phyloP scores from a whole-genome alignment of 2,888 invertebrate genomes.

The Helleia helle region DNA sequence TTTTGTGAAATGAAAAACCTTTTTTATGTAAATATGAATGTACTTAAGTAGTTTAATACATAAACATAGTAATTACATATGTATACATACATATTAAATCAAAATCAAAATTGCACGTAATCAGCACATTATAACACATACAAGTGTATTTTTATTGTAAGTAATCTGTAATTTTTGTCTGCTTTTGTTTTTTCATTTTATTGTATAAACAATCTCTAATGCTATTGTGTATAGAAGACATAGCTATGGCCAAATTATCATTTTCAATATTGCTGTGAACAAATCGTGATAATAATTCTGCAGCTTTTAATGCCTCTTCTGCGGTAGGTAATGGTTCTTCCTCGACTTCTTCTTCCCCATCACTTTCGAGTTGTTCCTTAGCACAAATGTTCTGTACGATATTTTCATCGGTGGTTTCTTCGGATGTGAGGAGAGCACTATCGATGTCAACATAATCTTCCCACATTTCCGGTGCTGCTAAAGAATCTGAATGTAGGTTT shows the following conservation, averaged over 20 bases:
- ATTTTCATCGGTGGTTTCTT: slow-evolving; percentile 24
- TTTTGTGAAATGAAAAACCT: neutral
- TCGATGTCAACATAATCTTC: too few species aligned
- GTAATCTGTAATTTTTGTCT: neutral
- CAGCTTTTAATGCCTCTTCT: slow-evolving; percentile 25
- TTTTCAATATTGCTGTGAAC: slow-evolving; percentile 13
- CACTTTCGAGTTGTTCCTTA: slow-evolving; percentile 22
- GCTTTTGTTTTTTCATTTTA: slow-evolving; percentile 1
- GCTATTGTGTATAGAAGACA: slow-evolving; percentile 11
- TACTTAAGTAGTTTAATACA: neutral
- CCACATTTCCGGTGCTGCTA: too few species aligned
- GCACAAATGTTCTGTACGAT: slow-evolving; percentile 18
- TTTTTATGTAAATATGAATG: too few species aligned
- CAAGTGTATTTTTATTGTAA: neutral
- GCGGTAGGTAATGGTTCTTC: slow-evolving; percentile 25
- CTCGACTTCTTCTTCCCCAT: slow-evolving; percentile 19
- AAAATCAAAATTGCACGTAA: neutral
- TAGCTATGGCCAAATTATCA: slow-evolving; percentile 8
- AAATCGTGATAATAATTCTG: slow-evolving; percentile 23
- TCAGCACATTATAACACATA: neutral
- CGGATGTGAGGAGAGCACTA: too few species aligned
- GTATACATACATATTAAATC: too few species aligned
- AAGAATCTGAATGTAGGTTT: slow-evolving; percentile 21
- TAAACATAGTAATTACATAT: neutral
- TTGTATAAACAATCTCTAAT: slow-evolving; percentile 9